Conservation (phyloP, 2,888 invertebrate genomes). For the Spilarctia lutea region DNA sequence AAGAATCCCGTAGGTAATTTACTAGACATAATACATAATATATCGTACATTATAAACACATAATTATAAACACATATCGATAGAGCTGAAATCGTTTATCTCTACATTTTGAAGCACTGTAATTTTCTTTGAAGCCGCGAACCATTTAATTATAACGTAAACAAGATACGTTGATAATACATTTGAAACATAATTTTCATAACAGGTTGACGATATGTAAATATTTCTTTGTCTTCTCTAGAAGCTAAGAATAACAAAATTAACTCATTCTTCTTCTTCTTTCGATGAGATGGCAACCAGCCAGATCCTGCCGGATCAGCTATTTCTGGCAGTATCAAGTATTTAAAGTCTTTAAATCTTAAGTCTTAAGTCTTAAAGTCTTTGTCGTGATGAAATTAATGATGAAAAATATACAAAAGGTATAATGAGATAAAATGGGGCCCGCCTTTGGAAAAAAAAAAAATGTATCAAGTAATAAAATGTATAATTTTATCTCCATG, state of each 20-base stretch:
- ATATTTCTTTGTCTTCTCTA: neutral
- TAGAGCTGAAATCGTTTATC: neutral
- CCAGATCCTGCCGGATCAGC: too few relatives aligned
- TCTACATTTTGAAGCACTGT: conserved; percentile 11
- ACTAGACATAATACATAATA: neutral
- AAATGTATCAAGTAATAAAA: too few relatives aligned
- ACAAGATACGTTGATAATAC: conserved; percentile 9
- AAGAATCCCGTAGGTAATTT: neutral
- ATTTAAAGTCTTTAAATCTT: too few relatives aligned
- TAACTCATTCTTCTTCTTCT: too few relatives aligned
- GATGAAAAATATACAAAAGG: too few relatives aligned
- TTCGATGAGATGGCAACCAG: too few relatives aligned
- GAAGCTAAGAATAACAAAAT: neutral
- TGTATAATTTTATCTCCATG: too few relatives aligned
- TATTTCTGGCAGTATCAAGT: too few relatives aligned
- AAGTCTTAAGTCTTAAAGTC: too few relatives aligned
- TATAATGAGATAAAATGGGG: too few relatives aligned
- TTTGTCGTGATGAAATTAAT: too few relatives aligned
- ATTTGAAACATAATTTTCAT: conserved; percentile 17
- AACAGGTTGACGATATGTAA: neutral
- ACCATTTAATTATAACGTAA: conserved; percentile 24
- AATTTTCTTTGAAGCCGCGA: conserved; percentile 23
- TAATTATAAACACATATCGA: neutral
- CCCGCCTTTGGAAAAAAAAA: too few relatives aligned
- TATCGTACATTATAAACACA: neutral